phyloP scores from a whole-genome alignment of 2,113 vertebrate genomes.

The Muscicapa adusta region DNA sequence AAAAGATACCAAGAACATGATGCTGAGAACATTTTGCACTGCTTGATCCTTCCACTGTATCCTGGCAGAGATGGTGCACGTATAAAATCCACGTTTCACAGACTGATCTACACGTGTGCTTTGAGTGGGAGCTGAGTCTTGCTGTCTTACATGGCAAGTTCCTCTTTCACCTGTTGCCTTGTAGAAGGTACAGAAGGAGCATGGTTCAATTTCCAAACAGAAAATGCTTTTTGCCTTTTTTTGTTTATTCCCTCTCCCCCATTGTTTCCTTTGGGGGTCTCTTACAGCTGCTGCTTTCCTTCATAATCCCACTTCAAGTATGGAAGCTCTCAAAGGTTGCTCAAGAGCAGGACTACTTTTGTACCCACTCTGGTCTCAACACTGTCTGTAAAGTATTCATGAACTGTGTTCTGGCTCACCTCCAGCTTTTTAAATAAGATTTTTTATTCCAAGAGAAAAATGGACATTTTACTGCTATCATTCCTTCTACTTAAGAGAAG shows the following conservation, averaged over 20 bases:
- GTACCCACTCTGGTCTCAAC: background rate
- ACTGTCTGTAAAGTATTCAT: background rate
- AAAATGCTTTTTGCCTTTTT: background rate
- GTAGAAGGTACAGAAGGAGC: background rate
- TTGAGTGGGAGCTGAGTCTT: background rate
- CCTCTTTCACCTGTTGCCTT: background rate
- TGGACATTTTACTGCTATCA: background rate
- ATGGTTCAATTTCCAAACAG: background rate
- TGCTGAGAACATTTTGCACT: background rate
- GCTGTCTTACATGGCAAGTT: background rate
- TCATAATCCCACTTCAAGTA: background rate
- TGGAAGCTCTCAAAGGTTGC: background rate
- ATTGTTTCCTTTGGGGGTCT: background rate
- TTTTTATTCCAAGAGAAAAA: background rate
- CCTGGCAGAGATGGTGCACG: background rate
- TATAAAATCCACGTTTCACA: background rate
- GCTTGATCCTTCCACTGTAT: background rate
- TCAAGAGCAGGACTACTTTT: background rate
- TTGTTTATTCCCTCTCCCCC: accelerated
- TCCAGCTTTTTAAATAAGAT: background rate
- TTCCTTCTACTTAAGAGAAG: background rate
- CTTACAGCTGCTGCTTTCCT: background rate
- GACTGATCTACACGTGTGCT: background rate
- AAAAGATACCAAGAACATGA: background rate
- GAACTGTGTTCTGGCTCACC: background rate